Evolutionary conservation across 2,113 vertebrate species (phyloP).

Genomic region (Oreotrochilus melanogaster): DNA sequence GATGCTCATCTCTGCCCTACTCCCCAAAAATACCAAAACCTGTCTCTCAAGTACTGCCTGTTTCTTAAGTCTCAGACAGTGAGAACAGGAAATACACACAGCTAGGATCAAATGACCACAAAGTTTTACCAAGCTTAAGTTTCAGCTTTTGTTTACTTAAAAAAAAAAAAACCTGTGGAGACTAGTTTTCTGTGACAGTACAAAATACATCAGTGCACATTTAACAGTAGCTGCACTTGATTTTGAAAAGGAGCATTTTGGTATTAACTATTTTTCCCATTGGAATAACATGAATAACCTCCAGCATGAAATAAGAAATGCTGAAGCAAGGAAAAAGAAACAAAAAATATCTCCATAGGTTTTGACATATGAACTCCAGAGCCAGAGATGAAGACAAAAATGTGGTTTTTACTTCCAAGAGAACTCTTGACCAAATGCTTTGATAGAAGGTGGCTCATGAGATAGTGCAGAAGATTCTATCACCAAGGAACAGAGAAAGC

Average conservation of each 20-base stretch:
- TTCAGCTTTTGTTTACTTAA: not conserved
- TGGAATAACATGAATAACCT: not conserved
- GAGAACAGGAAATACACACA: not conserved
- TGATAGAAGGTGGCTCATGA: not conserved
- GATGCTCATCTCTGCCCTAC: not conserved
- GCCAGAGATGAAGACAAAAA: not conserved
- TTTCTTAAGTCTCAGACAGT: slow-evolving; percentile 23
- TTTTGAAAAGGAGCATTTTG: not conserved
- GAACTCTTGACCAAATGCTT: not conserved
- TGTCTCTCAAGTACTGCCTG: slow-evolving; percentile 51
- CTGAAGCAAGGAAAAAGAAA: not conserved
- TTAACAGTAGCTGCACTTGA: not conserved
- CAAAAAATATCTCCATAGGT: not conserved
- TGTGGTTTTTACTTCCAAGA: not conserved
- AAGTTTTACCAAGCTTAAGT: not conserved
- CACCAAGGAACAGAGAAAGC: not conserved
- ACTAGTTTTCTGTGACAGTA: not conserved
- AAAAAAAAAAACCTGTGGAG: not conserved
- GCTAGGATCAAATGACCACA: not conserved
- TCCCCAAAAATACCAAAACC: slow-evolving; percentile 51
- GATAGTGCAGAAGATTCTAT: not conserved
- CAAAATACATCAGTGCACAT: not conserved
- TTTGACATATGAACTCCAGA: not conserved
- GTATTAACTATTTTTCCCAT: not conserved
- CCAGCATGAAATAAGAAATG: not conserved